Percentiles rank a stretch among this genome's conserved stretches.
Conservation (phyloP, 1,140 invertebrate species). For the Theocolax elegans region DNA sequence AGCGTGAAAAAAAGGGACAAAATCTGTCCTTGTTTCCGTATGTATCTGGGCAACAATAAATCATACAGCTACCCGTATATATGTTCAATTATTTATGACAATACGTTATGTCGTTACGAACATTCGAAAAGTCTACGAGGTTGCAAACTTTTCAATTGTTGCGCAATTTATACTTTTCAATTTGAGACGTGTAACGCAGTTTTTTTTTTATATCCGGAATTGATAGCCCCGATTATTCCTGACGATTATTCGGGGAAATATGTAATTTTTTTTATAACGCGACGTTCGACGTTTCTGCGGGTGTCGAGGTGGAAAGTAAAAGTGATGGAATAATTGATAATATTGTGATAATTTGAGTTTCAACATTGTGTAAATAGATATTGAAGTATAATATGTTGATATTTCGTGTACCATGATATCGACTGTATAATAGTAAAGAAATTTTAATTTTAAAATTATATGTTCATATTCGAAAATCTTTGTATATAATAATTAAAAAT, state of each 20-base stretch:
- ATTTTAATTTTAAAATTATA: too few relatives aligned
- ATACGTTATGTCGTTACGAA: not conserved
- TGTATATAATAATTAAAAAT: too few relatives aligned
- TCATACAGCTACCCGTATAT: conserved; percentile 48
- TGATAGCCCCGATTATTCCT: not conserved
- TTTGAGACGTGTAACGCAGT: not conserved
- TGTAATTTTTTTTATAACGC: too few relatives aligned
- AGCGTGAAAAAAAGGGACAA: conserved; percentile 5
- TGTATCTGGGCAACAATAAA: not conserved
- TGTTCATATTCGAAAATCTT: too few relatives aligned
- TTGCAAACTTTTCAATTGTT: conserved; percentile 30
- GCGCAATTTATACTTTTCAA: conserved; percentile 14
- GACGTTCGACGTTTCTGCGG: too few relatives aligned
- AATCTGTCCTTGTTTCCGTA: not conserved
- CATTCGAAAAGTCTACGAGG: conserved; percentile 11
- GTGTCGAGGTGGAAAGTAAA: too few relatives aligned
- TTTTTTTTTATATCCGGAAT: not conserved
- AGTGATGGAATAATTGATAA: too few relatives aligned
- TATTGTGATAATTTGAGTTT: too few relatives aligned
- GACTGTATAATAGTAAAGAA: too few relatives aligned
- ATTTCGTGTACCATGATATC: too few relatives aligned
- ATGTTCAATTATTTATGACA: conserved; percentile 47
- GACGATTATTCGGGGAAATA: not conserved
- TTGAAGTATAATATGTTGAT: too few relatives aligned
- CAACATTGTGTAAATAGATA: too few relatives aligned